phyloP scores from a whole-genome alignment of 2,113 vertebrate genomes.

The Chascanopsetta lugubris region DNA sequence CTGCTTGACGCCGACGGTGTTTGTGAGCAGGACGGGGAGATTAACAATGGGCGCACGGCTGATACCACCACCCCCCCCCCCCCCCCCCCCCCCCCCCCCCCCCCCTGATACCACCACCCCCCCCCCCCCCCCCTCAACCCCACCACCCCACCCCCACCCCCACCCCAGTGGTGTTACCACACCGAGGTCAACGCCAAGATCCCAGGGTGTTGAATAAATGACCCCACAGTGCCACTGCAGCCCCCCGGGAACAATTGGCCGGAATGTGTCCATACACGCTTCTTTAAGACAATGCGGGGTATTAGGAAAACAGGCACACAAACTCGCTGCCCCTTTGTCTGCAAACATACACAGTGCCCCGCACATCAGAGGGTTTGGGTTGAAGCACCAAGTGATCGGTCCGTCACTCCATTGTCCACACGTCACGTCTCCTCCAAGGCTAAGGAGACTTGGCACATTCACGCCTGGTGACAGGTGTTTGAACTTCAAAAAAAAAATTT shows the following conservation, averaged over 20 bases:
- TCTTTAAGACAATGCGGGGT: conserved; percentile 43
- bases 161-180: conserved; percentile 68
- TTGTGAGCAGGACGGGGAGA: conserved; percentile 75
- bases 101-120: too few relatives aligned
- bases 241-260: conserved; percentile 61
- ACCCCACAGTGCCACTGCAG: conserved; percentile 68
- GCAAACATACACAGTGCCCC: conserved; percentile 10
- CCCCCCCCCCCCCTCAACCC: too few relatives aligned
- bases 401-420: conserved; percentile 6
- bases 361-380: conserved; percentile 3
- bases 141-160: too few relatives aligned
- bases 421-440: too few relatives aligned
- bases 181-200: conserved; percentile 72
- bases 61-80: too few relatives aligned
- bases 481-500: too few relatives aligned
- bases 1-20: conserved; percentile 69
- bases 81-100: too few relatives aligned
- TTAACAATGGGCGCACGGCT: conserved; percentile 72
- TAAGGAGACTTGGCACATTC: neutral
- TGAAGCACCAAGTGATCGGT: conserved; percentile 11
- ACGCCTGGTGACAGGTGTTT: conserved; percentile 3
- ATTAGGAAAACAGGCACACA: conserved; percentile 41
- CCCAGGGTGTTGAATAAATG: conserved; percentile 76
- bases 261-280: conserved; percentile 68
- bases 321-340: conserved; percentile 34